These are phyloP conservation scores for Dicentrarchus labrax DNA, from an alignment of 2,113 vertebrate genomes.

Conservation along the genomic window DNA sequence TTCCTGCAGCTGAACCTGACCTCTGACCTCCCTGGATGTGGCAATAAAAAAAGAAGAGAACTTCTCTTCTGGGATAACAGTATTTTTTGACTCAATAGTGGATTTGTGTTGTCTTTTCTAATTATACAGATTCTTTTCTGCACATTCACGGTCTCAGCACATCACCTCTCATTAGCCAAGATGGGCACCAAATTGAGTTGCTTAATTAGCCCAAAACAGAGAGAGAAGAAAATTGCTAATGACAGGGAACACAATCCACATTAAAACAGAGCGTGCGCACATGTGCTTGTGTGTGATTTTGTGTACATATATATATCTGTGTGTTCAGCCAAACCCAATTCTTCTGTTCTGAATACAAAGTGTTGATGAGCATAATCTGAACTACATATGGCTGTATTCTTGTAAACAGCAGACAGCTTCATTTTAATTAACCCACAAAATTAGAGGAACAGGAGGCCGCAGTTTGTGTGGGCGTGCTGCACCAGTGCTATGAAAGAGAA, in stretches of 20 bases:
- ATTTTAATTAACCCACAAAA: slow-evolving; percentile 85
- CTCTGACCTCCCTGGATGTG: slow-evolving; percentile 18
- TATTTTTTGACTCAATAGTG: slow-evolving; percentile 38
- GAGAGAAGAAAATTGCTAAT: slow-evolving; percentile 59
- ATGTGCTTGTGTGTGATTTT: background rate
- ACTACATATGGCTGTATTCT: slow-evolving; percentile 81
- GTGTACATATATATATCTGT: background rate
- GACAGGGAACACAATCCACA: slow-evolving; percentile 50
- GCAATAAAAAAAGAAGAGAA: background rate
- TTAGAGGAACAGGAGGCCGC: slow-evolving; percentile 78
- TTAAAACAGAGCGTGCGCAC: slow-evolving; percentile 26
- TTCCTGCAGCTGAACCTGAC: slow-evolving; percentile 11
- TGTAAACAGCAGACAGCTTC: slow-evolving; percentile 80
- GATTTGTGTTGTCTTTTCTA: slow-evolving; percentile 60
- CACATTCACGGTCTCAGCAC: slow-evolving; percentile 51
- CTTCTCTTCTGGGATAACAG: background rate
- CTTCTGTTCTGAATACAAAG: slow-evolving; percentile 32
- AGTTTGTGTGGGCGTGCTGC: slow-evolving; percentile 73
- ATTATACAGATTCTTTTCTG: slow-evolving; percentile 49
- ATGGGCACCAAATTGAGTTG: slow-evolving; percentile 62
- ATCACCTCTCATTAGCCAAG: slow-evolving; percentile 68
- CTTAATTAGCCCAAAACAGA: slow-evolving; percentile 70
- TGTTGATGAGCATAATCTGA: slow-evolving; percentile 70
- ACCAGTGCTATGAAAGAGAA: slow-evolving; percentile 33
- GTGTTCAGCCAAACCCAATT: slow-evolving; percentile 22